These are phyloP conservation scores for Encarsia formosa DNA, from an alignment of 2,888 invertebrate species.

Conservation along the genomic window DNA sequence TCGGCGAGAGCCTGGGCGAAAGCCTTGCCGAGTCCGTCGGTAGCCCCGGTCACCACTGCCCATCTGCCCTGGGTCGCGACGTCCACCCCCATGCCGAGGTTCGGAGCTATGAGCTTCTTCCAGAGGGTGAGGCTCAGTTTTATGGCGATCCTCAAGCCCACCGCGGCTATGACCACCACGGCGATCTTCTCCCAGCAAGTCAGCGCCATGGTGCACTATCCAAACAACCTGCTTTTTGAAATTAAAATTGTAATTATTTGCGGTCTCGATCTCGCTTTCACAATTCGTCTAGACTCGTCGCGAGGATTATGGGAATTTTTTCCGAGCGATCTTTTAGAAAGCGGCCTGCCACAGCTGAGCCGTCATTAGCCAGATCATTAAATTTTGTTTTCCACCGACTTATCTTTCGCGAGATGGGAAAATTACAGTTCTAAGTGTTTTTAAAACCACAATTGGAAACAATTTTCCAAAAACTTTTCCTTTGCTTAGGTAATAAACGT, in stretches of 20 bases:
- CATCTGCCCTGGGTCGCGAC: conserved; percentile 43
- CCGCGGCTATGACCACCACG: conserved; percentile 40
- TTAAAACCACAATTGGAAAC: too few species aligned
- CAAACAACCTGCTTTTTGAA: not conserved
- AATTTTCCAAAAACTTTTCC: too few species aligned
- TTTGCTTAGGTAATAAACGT: too few species aligned
- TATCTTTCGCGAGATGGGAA: too few species aligned
- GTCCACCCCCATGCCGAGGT: conserved; percentile 43
- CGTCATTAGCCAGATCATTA: too few species aligned
- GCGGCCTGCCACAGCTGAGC: too few species aligned
- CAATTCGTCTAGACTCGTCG: too few species aligned
- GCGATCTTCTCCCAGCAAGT: conserved; percentile 46
- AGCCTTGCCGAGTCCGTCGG: conserved; percentile 86
- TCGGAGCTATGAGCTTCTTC: conserved; percentile 45
- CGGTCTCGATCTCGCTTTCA: too few species aligned
- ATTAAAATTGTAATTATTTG: not conserved
- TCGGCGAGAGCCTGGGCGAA: conserved; percentile 75
- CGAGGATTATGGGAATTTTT: not conserved
- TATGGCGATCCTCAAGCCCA: conserved; percentile 41
- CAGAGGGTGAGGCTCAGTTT: conserved; percentile 36
- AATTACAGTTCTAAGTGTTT: too few species aligned
- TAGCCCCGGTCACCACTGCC: conserved; percentile 77
- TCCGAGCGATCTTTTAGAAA: too few species aligned
- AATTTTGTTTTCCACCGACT: too few species aligned
- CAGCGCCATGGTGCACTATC: conserved; percentile 39